Base-by-base conservation (phyloP, 1,140 invertebrate genomes). In the Eciton burchellii region DNA sequence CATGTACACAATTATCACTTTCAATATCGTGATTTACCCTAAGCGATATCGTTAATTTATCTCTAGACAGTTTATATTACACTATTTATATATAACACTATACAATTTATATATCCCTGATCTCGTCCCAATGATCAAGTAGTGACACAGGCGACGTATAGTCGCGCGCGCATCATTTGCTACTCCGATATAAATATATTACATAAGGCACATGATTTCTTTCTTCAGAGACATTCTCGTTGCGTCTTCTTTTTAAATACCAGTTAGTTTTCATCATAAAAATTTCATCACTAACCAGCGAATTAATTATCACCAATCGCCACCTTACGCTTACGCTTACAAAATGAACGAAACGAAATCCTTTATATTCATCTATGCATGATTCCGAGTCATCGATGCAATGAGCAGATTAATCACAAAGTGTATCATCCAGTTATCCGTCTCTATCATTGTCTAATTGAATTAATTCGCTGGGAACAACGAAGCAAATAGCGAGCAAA, bases 141-240 rank as follows among this genome's bases (percentile, higher is more conserved):
- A n/a, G n/a, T 81, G 3, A 29, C 24, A 56, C 47, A 35, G 16
- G 63, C 29, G 54, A 49, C 9, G n/a, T n/a, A n/a, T n/a, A n/a
- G 3, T 14, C 16, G 26, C 24, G 57, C 57, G 49, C 26, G 6
- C 52, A 16, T 16, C 45, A 73, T 73, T 12, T 66, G 41, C 35
- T 52, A 29, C 21, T 70, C 26, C 45, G 52, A 71, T 19, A 60
- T 70, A 12, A 76, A 76, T 68, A 63, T 65, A 45, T 76, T 81
- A 77, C 81, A 77, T 89, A 91, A 91, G 89, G 90, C 89, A 91
- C 89, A 47, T 82, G 49, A 24, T 47, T 73, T 60, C 49, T 12
- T 79, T 81, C n/a, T n/a, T 71, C 47, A 59, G 24, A 83, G 9
- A 26, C 81, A 45, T 54, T 82, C 16, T 54, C 54, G 19, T 35